Base-by-base conservation (phyloP, 2,113 vertebrate genomes). In the Malurus alboscapulatus region DNA sequence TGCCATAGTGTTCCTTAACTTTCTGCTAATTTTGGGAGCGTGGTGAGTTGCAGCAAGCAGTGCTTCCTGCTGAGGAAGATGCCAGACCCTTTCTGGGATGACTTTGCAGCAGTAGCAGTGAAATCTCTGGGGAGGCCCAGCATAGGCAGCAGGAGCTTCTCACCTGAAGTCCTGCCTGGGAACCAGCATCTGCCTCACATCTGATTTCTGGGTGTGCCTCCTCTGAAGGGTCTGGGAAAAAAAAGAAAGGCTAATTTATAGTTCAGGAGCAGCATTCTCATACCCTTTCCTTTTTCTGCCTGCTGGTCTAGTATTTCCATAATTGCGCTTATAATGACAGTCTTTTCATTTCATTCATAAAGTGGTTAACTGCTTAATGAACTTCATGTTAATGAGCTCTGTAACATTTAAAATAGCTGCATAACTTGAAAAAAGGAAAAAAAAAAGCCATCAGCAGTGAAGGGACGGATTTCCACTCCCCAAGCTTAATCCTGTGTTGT, bases 251-350 rank as follows among this genome's bases (percentile, higher is more conserved):
- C 78, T 85, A 15, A 87, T 71, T 59, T 87, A 45, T 25, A 73
- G 44, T 51, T 72, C 17, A 76, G 34, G 47, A 92, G 44, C 19
- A 38, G 51, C 47, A 10, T 89, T 92, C 68, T 91, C 68, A 59
- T 89, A 72, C 48, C 59, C 13, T 16, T 95, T 69, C 22, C 59
- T 90, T 86, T 92, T 79, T 74, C 75, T 95, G 84, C 75, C 90
- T 96, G 67, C 89, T 92, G 72, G 91, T 91, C 79, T 83, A 71
- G 40, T 69, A 76, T 93, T 96, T 94, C 86, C 93, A 63, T 94
- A 95, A 90, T 87, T 90, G 63, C 83, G 20, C 51, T 80, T 90
- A 47, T 32, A 63, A 84, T 81, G 51, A 40, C 87, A 45, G 14
- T 57, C 34, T 75, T 93, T 92, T 92, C 2, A 83, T 88, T 96